Percentiles rank a stretch among this genome's conserved stretches.
These are phyloP conservation scores for Poecilia gillii DNA, from an alignment of 2,797 vertebrate genomes.

Conservation along the genomic window DNA sequence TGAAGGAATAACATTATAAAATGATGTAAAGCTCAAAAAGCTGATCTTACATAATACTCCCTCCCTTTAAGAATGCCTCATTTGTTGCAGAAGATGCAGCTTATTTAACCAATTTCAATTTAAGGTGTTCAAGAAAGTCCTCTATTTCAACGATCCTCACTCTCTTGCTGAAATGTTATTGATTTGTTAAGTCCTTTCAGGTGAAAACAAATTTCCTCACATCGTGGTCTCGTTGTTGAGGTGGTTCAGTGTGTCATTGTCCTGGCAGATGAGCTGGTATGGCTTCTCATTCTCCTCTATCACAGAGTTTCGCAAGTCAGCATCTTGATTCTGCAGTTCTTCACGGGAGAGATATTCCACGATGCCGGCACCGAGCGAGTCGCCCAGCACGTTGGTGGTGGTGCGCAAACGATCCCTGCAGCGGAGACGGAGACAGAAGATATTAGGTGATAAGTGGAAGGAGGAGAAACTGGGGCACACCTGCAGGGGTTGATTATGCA, in stretches of 20 bases:
- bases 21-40: too few relatives aligned
- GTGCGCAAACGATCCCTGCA: constrained; percentile 92
- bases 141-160: neutral
- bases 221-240: constrained; percentile 86
- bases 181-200: neutral
- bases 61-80: constrained; percentile 1
- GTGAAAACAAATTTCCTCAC: constrained; percentile 68
- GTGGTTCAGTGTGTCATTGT: constrained; percentile 81
- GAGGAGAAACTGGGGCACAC: neutral
- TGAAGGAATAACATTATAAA: too few relatives aligned
- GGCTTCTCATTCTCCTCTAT: constrained; percentile 87
- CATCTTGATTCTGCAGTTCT: constrained; percentile 87
- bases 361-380: constrained; percentile 92
- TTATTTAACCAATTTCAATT: neutral
- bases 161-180: constrained; percentile 22
- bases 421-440: constrained; percentile 18
- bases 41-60: too few relatives aligned
- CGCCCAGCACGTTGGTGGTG: constrained; percentile 94
- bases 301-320: constrained; percentile 86
- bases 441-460: neutral
- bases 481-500: neutral
- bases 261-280: constrained; percentile 87
- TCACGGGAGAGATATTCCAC: constrained; percentile 90
- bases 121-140: neutral
- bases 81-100: constrained; percentile 4